These are phyloP conservation scores for Magallana angulata DNA, from an alignment of 1,140 invertebrate species.

Conservation along the genomic window DNA sequence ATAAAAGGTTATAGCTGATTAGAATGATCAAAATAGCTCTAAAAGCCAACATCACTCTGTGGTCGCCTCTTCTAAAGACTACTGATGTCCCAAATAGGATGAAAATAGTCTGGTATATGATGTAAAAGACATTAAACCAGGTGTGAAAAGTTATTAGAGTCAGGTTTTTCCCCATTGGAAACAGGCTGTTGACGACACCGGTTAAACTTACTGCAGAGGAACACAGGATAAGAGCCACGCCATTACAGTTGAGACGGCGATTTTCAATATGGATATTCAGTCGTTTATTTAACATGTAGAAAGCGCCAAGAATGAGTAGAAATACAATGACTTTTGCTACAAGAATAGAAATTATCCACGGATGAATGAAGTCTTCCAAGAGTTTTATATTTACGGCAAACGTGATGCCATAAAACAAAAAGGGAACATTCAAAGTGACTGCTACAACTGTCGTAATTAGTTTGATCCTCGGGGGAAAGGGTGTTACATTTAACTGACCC, in stretches of 20 bases:
- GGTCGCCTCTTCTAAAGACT: neutral
- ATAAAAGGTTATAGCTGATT: neutral
- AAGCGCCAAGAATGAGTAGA: neutral
- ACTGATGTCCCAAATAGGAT: neutral
- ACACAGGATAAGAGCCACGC: neutral
- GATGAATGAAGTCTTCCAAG: neutral
- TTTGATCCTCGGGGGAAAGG: neutral
- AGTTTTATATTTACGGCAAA: neutral
- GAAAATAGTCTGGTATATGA: conserved; percentile 7
- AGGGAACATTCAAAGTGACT: neutral
- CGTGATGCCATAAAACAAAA: neutral
- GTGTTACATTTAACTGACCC: no score
- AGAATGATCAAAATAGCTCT: neutral
- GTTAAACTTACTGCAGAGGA: neutral
- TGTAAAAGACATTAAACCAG: neutral
- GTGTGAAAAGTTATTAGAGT: neutral
- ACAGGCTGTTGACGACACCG: neutral
- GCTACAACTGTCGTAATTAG: neutral
- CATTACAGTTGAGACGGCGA: neutral
- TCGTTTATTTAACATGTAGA: neutral
- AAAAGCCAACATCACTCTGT: neutral
- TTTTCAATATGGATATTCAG: neutral
- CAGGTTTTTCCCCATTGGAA: neutral
- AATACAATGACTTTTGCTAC: neutral
- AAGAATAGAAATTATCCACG: conserved; percentile 2